Conservation (phyloP, 2,888 invertebrate genomes). For the Platynereis dumerilii region DNA sequence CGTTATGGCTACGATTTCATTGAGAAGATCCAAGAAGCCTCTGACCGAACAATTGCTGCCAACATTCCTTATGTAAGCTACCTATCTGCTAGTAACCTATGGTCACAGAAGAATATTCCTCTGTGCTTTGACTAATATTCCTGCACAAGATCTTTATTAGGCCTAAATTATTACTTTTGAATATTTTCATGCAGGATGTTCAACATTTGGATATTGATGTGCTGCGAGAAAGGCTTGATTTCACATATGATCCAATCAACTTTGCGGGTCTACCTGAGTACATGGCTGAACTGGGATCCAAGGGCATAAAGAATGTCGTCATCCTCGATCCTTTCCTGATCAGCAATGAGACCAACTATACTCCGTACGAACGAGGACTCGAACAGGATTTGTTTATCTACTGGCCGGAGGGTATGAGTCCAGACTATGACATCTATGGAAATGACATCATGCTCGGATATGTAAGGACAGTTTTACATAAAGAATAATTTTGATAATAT, state of each 20-base stretch:
- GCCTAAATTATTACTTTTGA: no score
- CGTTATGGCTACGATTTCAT: constrained; percentile 64
- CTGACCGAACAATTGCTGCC: constrained; percentile 32
- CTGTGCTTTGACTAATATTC: no score
- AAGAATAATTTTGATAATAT: no score
- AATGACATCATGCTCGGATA: constrained; percentile 17
- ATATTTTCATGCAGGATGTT: constrained; percentile 57
- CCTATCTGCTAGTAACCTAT: no score
- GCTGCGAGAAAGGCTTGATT: constrained; percentile 51
- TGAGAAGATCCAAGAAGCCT: constrained; percentile 32
- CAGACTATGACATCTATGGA: constrained; percentile 19
- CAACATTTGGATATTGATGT: constrained; percentile 61
- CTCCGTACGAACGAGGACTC: constrained; percentile 49
- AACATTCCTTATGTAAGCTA: constrained; percentile 37
- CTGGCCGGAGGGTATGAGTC: constrained; percentile 47
- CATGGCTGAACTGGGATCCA: constrained; percentile 44
- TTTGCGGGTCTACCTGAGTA: constrained; percentile 51
- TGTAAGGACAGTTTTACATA: constrained; percentile 8
- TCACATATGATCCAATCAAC: constrained; percentile 50
- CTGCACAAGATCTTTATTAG: no score
- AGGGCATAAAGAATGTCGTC: constrained; percentile 54
- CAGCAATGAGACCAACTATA: constrained; percentile 42
- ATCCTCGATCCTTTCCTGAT: constrained; percentile 42
- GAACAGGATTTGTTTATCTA: constrained; percentile 48
- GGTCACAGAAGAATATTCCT: no score